Base-by-base conservation (phyloP, 2,888 invertebrate genomes). In the Ptilodon capucinus region DNA sequence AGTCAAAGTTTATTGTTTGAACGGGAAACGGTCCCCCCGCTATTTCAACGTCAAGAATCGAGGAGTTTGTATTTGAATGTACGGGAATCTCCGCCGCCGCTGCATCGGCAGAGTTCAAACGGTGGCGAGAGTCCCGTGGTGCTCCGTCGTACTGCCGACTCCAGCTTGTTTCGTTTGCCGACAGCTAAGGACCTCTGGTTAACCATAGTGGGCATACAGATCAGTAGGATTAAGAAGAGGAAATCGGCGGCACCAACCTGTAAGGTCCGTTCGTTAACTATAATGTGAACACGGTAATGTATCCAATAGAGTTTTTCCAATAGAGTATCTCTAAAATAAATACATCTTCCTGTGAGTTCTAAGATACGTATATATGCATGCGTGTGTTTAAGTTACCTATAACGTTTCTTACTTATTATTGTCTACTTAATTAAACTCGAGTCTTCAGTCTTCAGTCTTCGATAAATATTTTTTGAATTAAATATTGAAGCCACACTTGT, bases 181-280 rank as follows among this genome's bases (percentile, higher is more conserved):
- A 11, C 14, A 11, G 50, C 57, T 1, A 72, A 68, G 30, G 70
- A 66, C 30, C 52, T 85, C 1, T 66, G 68, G 9, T 74, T 75
- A 43, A 67, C 76, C 0, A 72, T 81, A 19, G 64, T 86, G 1
- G 86, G 87, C 17, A 81, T 85, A 45, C 83, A 82, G 55, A 70
- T 64, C 28, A 65, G 45, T 43, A 71, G 55, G 35, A 48, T 73
- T 1, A 66, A 69, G 34, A 60, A 62, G 51, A 68, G 57, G 42
- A 67, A 58, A 38, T 57, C 71, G 0, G 71, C 77, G 0, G 57
- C 65, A 0, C 65, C 70, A 3, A 74, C 79, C 32, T 81, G 82
- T 48, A 81, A 81, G 79, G 81, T 81, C 48, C n/a, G 81, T 81
- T 48, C n/a, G 28, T 28, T 8, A n/a, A 3, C n/a, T 7, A 7